These are phyloP conservation scores for Pegoplata infirma DNA, from an alignment of 2,888 invertebrate species.

Conservation along the genomic window DNA sequence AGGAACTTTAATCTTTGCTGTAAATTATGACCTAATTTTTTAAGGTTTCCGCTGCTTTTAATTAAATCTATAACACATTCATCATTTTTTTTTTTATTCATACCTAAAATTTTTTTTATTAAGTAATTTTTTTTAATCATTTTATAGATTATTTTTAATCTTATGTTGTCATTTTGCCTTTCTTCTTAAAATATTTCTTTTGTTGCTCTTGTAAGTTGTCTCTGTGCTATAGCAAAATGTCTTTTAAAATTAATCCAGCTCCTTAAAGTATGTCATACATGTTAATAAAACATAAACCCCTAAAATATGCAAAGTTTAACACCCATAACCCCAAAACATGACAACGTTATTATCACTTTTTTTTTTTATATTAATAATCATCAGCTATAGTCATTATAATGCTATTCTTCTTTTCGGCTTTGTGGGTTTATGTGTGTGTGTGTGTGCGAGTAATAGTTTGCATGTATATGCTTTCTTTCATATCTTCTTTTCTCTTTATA, in stretches of 20 bases:
- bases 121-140: background rate
- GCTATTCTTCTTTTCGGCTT: conserved; percentile 9
- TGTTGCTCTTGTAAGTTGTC: background rate
- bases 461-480: background rate
- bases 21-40: too few relatives aligned
- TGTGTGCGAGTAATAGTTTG: background rate
- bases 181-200: background rate
- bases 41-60: too few relatives aligned
- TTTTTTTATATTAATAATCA: conserved; percentile 51
- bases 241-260: conserved; percentile 16
- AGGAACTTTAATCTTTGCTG: too few relatives aligned
- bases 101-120: too few relatives aligned
- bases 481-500: conserved; percentile 10
- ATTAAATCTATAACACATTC: too few relatives aligned
- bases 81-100: too few relatives aligned
- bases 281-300: conserved; percentile 17
- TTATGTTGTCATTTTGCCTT: background rate
- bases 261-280: conserved; percentile 15
- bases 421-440: conserved; percentile 6
- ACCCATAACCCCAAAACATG: conserved; percentile 44
- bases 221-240: background rate
- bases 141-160: conserved; percentile 33
- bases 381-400: conserved; percentile 43
- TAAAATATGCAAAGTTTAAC: conserved; percentile 44
- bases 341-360: conserved; percentile 57